Evolutionary conservation across 1,140 invertebrate genomes (phyloP), one percentile per base, ranked within the genome.

Genomic region (Cotesia typhae): DNA sequence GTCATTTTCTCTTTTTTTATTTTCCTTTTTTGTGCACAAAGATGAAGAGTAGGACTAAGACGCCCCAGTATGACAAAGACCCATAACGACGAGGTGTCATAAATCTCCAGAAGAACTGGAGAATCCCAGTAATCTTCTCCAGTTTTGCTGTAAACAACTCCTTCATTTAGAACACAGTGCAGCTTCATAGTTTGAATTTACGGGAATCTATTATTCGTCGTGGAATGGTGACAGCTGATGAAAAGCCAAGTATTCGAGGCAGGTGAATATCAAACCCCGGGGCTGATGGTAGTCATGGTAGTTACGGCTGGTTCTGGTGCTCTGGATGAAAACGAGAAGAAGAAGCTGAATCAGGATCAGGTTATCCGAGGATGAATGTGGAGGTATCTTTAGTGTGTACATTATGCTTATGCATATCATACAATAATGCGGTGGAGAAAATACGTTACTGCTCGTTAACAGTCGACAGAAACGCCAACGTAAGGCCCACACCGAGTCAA

Each of bases 401-500:
- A 47, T 6, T 47, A 3, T 47, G 51, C 53, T 57, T 57, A 12
- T 57, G 53, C 5, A n/a, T 57, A 57, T 17, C n/a, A 57, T n/a
- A 52, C 51, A 52, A 52, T 20, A 57, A 20, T 17, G 12, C n/a
- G n/a, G n/a, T 57, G 37, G 7, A 41, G n/a, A n/a, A 70, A 51
- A 70, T 70, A 70, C 59, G 69, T 70, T 60, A 63, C 37, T 17
- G 59, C 69, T 70, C 69, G 69, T 70, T 70, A 70, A 70, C 61
- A 59, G 59, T 60, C 69, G 59, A 70, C 60, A 63, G 36, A 63
- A 70, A 70, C 69, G 69, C 69, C 59, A 70, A 70, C 69, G 60
- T 64, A 70, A 70, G 69, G 69, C 69, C 69, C 69, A 70, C 69
- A 70, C 69, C 60, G 38, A 70, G 69, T 70, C 69, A 70, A 70